These are phyloP conservation scores for Sciurus carolinensis DNA, from an alignment of 2,797 vertebrate genomes.

Conservation along the genomic window DNA sequence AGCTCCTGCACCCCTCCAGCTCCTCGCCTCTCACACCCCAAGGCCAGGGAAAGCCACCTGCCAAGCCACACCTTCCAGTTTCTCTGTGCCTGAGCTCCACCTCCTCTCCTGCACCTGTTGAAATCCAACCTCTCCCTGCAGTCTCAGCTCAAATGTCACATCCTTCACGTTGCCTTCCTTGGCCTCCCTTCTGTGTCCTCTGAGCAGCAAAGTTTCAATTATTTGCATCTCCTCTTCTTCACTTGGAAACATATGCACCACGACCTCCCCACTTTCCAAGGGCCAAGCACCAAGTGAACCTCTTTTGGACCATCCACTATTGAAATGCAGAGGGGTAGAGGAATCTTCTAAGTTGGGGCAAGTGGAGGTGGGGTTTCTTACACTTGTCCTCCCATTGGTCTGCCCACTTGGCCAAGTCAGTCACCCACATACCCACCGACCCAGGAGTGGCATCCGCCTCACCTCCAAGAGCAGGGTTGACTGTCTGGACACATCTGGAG, in stretches of 20 bases:
- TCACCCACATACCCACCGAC: background rate
- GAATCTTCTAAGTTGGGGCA: background rate
- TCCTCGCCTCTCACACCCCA: background rate
- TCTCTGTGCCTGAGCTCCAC: background rate
- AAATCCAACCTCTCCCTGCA: conserved; percentile 75
- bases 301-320: no score
- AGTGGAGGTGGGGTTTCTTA: background rate
- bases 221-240: background rate
- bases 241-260: background rate
- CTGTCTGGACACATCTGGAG: background rate
- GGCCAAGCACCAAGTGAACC: background rate
- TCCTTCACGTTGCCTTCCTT: conserved; percentile 18
- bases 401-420: conserved; percentile 10
- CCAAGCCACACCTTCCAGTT: background rate
- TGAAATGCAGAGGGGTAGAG: background rate
- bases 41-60: conserved; percentile 47
- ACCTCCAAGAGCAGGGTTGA: background rate
- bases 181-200: conserved; percentile 2
- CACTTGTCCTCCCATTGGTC: background rate
- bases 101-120: conserved; percentile 49
- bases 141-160: conserved; percentile 74
- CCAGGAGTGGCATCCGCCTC: background rate
- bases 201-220: background rate
- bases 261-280: background rate
- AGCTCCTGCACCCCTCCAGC: background rate